Evolutionary conservation across 2,888 invertebrate species (phyloP).

Genomic region (Linhomoeus sp.): DNA sequence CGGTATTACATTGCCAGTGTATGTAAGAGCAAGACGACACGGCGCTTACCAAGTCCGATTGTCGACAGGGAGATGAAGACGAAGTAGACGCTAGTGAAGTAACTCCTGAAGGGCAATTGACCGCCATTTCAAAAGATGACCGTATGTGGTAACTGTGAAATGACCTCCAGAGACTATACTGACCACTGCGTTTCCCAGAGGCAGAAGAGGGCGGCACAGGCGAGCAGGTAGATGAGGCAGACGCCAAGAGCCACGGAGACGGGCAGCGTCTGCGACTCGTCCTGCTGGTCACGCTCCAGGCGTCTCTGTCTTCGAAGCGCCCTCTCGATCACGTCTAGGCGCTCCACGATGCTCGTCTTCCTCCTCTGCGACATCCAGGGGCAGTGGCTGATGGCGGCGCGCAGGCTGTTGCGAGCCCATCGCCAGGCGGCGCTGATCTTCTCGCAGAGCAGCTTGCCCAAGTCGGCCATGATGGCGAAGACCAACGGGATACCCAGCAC

Average conservation of each 20-base stretch:
- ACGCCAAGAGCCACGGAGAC: conserved; percentile 68
- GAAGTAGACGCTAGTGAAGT: conserved; percentile 83
- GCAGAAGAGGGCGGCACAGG: conserved; percentile 54
- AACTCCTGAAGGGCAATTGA: conserved; percentile 45
- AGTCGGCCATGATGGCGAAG: conserved; percentile 73
- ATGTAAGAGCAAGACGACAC: not conserved
- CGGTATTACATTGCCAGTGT: too few relatives aligned
- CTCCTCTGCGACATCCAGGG: too few relatives aligned
- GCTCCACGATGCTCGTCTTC: too few relatives aligned
- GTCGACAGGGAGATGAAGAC: conserved; percentile 91
- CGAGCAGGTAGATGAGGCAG: conserved; percentile 59
- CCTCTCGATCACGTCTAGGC: too few relatives aligned
- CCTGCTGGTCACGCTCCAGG: too few relatives aligned
- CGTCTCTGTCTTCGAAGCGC: too few relatives aligned
- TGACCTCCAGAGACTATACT: conserved; percentile 40
- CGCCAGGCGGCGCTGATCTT: too few relatives aligned
- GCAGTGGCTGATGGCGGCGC: too few relatives aligned
- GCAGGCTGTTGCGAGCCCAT: too few relatives aligned
- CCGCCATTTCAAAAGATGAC: not conserved
- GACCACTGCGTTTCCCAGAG: conserved; percentile 37
- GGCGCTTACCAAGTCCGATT: conserved; percentile 45
- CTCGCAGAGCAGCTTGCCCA: conserved; percentile 57
- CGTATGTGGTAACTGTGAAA: not conserved
- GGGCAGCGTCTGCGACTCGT: conserved; percentile 42
- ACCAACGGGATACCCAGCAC: conserved; percentile 72